These are phyloP conservation scores for Albula goreensis DNA, from an alignment of 2,113 vertebrate species.

Conservation along the genomic window DNA sequence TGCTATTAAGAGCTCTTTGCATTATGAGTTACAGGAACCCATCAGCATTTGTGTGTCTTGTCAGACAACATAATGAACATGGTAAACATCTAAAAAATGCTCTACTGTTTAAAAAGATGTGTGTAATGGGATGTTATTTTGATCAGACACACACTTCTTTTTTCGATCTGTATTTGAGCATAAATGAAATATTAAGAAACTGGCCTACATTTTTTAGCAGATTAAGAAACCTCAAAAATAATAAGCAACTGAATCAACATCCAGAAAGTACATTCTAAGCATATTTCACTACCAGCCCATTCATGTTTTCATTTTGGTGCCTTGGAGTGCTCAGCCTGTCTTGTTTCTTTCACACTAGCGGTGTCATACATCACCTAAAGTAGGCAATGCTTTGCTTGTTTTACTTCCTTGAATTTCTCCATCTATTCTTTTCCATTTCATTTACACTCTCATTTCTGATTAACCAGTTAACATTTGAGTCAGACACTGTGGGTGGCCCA, in stretches of 20 bases:
- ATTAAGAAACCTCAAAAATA: background rate
- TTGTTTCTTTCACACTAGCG: background rate
- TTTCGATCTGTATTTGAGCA: no score
- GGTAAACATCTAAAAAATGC: conserved; percentile 53
- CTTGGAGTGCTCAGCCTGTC: background rate
- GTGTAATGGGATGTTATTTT: conserved; percentile 53
- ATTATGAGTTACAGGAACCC: conserved; percentile 66
- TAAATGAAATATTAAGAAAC: no score
- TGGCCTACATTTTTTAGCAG: no score
- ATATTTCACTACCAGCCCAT: background rate
- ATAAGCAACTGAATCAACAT: background rate
- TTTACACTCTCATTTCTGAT: no score
- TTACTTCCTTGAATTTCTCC: no score
- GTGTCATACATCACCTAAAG: no score
- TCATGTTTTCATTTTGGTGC: background rate
- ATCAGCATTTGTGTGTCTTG: conserved; percentile 62
- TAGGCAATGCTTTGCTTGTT: no score
- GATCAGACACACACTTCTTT: no score
- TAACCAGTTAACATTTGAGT: no score
- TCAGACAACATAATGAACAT: conserved; percentile 69
- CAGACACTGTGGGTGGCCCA: no score
- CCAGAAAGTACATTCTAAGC: background rate
- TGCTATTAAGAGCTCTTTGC: conserved; percentile 64
- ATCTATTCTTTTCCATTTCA: no score
- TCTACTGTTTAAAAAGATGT: conserved; percentile 57